A percentile compares a stretch with the other conserved stretches of the same genome.
phyloP scores from a whole-genome alignment of 1,140 invertebrate genomes.

The Ylistrum balloti region DNA sequence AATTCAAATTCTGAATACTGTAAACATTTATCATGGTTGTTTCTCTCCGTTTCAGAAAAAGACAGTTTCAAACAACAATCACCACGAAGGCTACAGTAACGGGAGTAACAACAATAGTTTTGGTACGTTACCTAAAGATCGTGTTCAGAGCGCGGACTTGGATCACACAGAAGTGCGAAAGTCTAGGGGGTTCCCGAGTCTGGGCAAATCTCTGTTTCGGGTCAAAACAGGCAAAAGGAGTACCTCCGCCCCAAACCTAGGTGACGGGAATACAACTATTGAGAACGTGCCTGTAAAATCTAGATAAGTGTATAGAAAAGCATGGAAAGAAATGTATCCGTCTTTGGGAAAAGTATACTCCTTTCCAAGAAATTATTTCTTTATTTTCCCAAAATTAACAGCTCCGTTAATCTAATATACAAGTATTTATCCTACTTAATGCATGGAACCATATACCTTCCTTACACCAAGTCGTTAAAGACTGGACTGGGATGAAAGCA shows the following conservation, averaged over 20 bases:
- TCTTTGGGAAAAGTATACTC: neutral
- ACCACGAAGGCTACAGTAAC: constrained; percentile 82
- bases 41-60: constrained; percentile 84
- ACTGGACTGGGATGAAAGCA: neutral
- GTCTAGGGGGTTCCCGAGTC: constrained; percentile 84
- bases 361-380: neutral
- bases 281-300: constrained; percentile 33
- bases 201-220: constrained; percentile 88
- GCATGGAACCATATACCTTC: constrained; percentile 21
- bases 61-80: constrained; percentile 84
- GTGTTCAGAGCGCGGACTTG: constrained; percentile 63
- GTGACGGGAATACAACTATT: constrained; percentile 84
- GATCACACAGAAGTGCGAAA: constrained; percentile 60
- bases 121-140: constrained; percentile 78
- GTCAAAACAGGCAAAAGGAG: constrained; percentile 86
- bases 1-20: no score
- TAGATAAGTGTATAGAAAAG: constrained; percentile 35
- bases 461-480: neutral
- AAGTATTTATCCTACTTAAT: neutral
- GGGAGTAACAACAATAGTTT: constrained; percentile 85
- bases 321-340: constrained; percentile 21
- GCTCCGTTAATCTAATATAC: neutral
- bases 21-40: neutral
- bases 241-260: constrained; percentile 95
- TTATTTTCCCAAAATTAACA: constrained; percentile 2